Conservation (phyloP, 2,888 invertebrate species). For the Polyommatus iphigenia region DNA sequence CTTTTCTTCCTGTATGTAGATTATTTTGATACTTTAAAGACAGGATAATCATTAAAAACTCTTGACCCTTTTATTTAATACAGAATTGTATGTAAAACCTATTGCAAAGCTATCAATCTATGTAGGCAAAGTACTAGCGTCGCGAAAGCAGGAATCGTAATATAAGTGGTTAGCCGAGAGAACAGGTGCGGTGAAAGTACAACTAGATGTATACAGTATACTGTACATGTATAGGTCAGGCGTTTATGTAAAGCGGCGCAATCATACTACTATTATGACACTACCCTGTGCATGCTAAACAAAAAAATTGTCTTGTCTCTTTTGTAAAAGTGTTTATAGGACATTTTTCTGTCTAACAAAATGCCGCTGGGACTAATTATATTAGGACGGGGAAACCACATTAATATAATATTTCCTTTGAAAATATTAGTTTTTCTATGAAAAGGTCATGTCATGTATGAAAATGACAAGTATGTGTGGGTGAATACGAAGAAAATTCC, state of each 20-base stretch:
- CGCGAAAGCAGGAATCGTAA: constrained; percentile 27
- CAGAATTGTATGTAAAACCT: too few relatives aligned
- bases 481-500: not conserved
- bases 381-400: not conserved
- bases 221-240: constrained; percentile 26
- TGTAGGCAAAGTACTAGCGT: constrained; percentile 13
- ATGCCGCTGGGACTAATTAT: not conserved
- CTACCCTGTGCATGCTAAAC: constrained; percentile 40
- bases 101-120: constrained; percentile 5
- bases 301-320: too few relatives aligned
- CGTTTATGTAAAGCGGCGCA: constrained; percentile 32
- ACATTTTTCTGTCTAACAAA: too few relatives aligned
- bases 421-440: not conserved
- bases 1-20: not conserved
- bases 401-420: not conserved
- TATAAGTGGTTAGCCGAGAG: constrained; percentile 12
- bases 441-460: not conserved
- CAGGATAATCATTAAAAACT: too few relatives aligned
- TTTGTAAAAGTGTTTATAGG: too few relatives aligned
- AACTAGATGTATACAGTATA: constrained; percentile 26
- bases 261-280: constrained; percentile 39
- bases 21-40: too few relatives aligned
- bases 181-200: constrained; percentile 51
- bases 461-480: not conserved
- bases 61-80: too few relatives aligned